phyloP scores from a whole-genome alignment of 2,888 invertebrate genomes.

The Eulithis prunata region DNA sequence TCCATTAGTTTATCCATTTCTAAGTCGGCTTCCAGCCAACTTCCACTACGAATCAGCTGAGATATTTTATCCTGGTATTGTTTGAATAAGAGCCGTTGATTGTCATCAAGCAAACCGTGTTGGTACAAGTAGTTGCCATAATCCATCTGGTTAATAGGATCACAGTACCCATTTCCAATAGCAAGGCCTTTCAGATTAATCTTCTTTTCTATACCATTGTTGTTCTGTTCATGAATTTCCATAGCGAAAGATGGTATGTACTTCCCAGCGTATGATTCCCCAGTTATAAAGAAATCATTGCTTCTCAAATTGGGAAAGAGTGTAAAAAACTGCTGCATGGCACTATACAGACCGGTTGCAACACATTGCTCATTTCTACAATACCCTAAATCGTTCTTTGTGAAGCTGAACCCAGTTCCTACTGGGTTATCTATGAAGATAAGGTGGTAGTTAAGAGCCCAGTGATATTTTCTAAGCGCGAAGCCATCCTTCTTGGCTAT shows the following conservation, averaged over 20 bases:
- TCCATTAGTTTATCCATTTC: slow-evolving; percentile 88
- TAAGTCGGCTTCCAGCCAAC: slow-evolving; percentile 88
- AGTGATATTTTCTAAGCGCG: slow-evolving; percentile 75
- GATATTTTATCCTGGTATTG: slow-evolving; percentile 83
- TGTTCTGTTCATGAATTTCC: slow-evolving; percentile 79
- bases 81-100: slow-evolving; percentile 83
- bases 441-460: slow-evolving; percentile 84
- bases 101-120: slow-evolving; percentile 82
- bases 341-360: slow-evolving; percentile 79
- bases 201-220: slow-evolving; percentile 51
- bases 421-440: slow-evolving; percentile 88
- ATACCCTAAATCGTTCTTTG: slow-evolving; percentile 79
- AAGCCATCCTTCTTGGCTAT: slow-evolving; percentile 68
- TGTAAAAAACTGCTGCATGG: slow-evolving; percentile 84
- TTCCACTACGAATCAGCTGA: slow-evolving; percentile 83
- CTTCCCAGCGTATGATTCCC: slow-evolving; percentile 86
- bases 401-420: slow-evolving; percentile 87
- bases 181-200: slow-evolving; percentile 83
- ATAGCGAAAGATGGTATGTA: slow-evolving; percentile 79
- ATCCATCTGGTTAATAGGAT: slow-evolving; percentile 78
- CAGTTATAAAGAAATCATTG: slow-evolving; percentile 85
- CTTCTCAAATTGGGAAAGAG: slow-evolving; percentile 81
- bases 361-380: slow-evolving; percentile 82
- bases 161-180: slow-evolving; percentile 81
- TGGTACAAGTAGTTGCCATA: slow-evolving; percentile 81